These are phyloP conservation scores for Cynocephalus volans DNA, from an alignment of 2,113 vertebrate genomes.

Conservation along the genomic window DNA sequence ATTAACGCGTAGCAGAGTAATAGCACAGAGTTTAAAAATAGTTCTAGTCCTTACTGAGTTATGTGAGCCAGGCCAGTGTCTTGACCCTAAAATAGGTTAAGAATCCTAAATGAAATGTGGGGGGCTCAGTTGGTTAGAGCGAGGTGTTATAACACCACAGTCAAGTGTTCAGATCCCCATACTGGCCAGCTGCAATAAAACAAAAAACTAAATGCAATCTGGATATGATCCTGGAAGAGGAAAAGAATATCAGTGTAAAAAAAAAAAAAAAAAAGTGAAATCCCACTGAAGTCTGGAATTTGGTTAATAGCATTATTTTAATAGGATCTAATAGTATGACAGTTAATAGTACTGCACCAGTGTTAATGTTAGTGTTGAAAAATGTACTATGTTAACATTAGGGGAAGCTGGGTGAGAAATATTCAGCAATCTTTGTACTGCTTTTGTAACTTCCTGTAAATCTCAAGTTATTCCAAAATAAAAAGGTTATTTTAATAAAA, in stretches of 20 bases:
- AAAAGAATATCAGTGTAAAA: not conserved
- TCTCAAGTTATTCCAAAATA: not conserved
- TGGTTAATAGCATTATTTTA: not conserved
- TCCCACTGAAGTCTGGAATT: not conserved
- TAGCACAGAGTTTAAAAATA: not conserved
- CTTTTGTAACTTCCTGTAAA: not conserved
- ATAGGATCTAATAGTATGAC: not conserved
- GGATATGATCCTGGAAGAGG: conserved; percentile 1
- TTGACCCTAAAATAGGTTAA: not conserved
- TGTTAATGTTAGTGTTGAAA: not conserved
- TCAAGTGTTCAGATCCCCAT: too few species aligned
- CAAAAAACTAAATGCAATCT: not conserved
- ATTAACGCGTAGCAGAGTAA: not conserved
- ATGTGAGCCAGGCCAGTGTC: not conserved
- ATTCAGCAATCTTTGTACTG: not conserved
- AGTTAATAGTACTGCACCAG: not conserved
- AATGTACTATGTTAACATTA: not conserved
- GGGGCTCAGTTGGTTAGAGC: too few species aligned
- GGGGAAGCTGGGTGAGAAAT: not conserved
- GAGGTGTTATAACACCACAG: too few species aligned
- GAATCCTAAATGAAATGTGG: not conserved
- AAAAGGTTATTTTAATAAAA: not conserved
- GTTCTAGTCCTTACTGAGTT: not conserved
- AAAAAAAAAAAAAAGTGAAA: conserved; percentile 6
- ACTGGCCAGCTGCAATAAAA: too few species aligned